Percentiles rank a stretch among this genome's conserved stretches.
Conservation (phyloP, 2,113 vertebrate species). For the Sebastes schlegelii region DNA sequence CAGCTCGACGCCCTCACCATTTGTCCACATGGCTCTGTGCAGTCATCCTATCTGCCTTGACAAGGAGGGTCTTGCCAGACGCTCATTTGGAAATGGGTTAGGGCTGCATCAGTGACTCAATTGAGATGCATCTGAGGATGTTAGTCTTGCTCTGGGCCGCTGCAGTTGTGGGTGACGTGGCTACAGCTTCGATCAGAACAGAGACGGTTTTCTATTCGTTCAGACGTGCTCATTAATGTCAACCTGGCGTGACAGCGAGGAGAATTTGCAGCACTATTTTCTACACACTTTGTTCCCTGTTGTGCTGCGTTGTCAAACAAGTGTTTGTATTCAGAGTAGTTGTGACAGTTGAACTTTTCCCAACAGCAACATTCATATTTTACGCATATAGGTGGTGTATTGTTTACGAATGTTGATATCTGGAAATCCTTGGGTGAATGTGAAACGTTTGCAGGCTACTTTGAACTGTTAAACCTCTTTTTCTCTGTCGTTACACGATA, state of each 20-base stretch:
- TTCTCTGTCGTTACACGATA: constrained; percentile 16
- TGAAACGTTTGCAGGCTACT: background rate
- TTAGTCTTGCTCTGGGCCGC: constrained; percentile 35
- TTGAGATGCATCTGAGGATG: constrained; percentile 68
- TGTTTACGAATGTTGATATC: background rate
- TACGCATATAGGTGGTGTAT: background rate
- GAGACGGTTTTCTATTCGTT: constrained; percentile 26
- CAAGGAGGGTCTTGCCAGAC: constrained; percentile 66
- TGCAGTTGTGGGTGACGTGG: constrained; percentile 28
- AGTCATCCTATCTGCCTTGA: constrained; percentile 65
- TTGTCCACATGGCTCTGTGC: constrained; percentile 56
- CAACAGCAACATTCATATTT: constrained; percentile 10
- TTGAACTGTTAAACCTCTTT: background rate
- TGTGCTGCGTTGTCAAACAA: constrained; percentile 37
- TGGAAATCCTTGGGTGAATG: background rate
- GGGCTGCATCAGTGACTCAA: constrained; percentile 66
- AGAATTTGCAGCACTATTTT: constrained; percentile 53
- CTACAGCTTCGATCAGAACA: constrained; percentile 51
- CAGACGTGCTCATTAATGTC: constrained; percentile 58
- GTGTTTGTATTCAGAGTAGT: constrained; percentile 38
- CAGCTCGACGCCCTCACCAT: constrained; percentile 60
- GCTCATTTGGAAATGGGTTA: constrained; percentile 68
- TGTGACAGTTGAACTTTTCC: constrained; percentile 56
- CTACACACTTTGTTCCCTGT: constrained; percentile 41
- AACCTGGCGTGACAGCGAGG: constrained; percentile 51